Evolutionary conservation across 1,140 invertebrate genomes (phyloP).

Genomic region (Temnothorax curvispinosus): DNA sequence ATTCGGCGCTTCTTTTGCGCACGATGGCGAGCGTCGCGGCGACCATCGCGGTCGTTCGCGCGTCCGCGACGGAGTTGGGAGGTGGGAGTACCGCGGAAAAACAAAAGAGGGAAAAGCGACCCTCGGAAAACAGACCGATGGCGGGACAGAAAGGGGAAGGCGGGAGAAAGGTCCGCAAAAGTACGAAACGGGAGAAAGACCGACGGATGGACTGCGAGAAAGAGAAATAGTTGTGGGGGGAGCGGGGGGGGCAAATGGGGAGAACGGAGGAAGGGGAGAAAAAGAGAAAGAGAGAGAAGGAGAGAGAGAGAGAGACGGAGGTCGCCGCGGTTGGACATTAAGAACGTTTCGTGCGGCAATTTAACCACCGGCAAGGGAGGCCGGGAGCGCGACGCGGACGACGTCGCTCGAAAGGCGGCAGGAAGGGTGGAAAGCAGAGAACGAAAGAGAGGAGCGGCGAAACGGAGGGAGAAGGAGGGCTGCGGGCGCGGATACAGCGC

Average conservation of each 20-base stretch:
- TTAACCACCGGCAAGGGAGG: slow-evolving; percentile 70
- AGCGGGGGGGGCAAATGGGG: not conserved
- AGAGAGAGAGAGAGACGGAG: slow-evolving; percentile 48
- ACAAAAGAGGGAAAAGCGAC: slow-evolving; percentile 69
- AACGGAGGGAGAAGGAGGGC: slow-evolving; percentile 7
- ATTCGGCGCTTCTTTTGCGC: slow-evolving; percentile 61
- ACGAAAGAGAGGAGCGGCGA: slow-evolving; percentile 27
- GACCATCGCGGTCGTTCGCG: slow-evolving; percentile 66
- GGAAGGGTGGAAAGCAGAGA: slow-evolving; percentile 43
- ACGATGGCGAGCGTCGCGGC: slow-evolving; percentile 61
- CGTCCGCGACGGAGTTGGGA: slow-evolving; percentile 44
- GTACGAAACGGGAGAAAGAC: slow-evolving; percentile 59
- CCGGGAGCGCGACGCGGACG: slow-evolving; percentile 59
- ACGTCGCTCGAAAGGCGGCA: slow-evolving; percentile 58
- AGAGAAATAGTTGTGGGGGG: slow-evolving; percentile 53
- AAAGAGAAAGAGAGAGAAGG: slow-evolving; percentile 36
- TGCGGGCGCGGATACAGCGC: slow-evolving; percentile 17
- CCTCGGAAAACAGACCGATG: slow-evolving; percentile 70
- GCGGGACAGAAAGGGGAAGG: slow-evolving; percentile 29
- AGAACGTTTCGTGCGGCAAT: slow-evolving; percentile 78
- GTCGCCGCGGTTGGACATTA: slow-evolving; percentile 76
- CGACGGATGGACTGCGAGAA: slow-evolving; percentile 43
- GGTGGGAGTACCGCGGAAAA: slow-evolving; percentile 62
- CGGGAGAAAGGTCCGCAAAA: slow-evolving; percentile 51
- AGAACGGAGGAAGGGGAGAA: not conserved